Evolutionary conservation across 2,888 invertebrate genomes (phyloP).

Genomic region (Cheilosia scutellata): DNA sequence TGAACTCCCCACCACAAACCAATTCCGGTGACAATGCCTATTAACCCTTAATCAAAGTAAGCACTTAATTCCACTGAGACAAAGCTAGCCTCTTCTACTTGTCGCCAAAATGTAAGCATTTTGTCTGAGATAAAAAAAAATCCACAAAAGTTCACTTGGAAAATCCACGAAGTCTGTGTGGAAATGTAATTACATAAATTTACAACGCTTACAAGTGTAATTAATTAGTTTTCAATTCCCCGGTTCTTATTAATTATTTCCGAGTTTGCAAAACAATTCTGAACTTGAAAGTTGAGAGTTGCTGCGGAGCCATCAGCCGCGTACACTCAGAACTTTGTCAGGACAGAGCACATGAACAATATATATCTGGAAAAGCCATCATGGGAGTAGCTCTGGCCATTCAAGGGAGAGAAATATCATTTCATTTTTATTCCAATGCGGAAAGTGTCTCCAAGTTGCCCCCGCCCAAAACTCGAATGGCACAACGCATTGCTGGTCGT

Average conservation of each 20-base stretch:
- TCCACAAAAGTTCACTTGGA: not conserved
- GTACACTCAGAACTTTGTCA: not conserved
- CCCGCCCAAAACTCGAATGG: not conserved
- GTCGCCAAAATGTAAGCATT: too few species aligned
- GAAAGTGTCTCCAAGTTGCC: slow-evolving; percentile 25
- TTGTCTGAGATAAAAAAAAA: not conserved
- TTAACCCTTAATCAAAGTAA: not conserved
- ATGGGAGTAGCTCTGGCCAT: not conserved
- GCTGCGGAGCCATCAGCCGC: slow-evolving; percentile 7
- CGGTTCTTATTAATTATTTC: slow-evolving; percentile 56
- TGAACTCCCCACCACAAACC: too few species aligned
- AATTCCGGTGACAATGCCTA: too few species aligned
- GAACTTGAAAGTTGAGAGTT: slow-evolving; percentile 27
- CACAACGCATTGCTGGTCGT: slow-evolving; percentile 16
- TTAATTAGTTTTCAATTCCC: slow-evolving; percentile 82
- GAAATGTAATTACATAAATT: slow-evolving; percentile 57
- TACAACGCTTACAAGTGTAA: slow-evolving; percentile 79
- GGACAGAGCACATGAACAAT: not conserved
- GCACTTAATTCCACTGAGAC: not conserved
- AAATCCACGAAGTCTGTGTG: not conserved
- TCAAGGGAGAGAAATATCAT: not conserved
- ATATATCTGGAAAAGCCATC: slow-evolving; percentile 12
- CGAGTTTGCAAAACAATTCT: slow-evolving; percentile 57
- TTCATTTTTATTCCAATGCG: slow-evolving; percentile 20
- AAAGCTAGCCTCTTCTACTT: too few species aligned